phyloP scores from a whole-genome alignment of 2,113 vertebrate genomes.

The Ictidomys tridecemlineatus region DNA sequence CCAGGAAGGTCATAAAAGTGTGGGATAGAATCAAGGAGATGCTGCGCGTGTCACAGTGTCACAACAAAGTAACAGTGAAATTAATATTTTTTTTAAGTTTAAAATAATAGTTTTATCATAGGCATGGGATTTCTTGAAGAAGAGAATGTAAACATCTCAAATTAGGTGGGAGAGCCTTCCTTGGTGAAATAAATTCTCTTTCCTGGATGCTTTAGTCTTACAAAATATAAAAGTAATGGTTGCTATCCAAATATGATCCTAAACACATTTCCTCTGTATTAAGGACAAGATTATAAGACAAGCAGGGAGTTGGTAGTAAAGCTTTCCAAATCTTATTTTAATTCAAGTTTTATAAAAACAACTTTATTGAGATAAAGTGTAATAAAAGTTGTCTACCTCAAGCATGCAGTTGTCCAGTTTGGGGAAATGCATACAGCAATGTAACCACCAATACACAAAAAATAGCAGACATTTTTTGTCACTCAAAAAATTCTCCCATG shows the following conservation, averaged over 20 bases:
- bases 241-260: slow-evolving; percentile 32
- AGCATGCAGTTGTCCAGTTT: neutral
- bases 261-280: neutral
- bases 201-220: slow-evolving; percentile 13
- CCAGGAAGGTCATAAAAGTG: neutral
- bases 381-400: neutral
- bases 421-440: neutral
- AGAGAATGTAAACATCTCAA: slow-evolving; percentile 7
- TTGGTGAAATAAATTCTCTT: neutral
- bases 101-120: neutral
- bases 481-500: neutral
- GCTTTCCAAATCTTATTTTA: slow-evolving; percentile 25
- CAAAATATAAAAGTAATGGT: neutral
- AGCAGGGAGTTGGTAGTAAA: neutral
- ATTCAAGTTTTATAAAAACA: neutral
- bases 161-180: neutral
- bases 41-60: neutral
- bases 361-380: slow-evolving; percentile 1
- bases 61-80: neutral
- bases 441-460: neutral
- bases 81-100: slow-evolving; percentile 21
- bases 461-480: neutral
- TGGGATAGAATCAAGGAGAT: neutral
- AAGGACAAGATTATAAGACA: neutral
- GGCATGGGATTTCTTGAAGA: neutral